phyloP scores from a whole-genome alignment of 1,140 invertebrate species.

The Atta texana region DNA sequence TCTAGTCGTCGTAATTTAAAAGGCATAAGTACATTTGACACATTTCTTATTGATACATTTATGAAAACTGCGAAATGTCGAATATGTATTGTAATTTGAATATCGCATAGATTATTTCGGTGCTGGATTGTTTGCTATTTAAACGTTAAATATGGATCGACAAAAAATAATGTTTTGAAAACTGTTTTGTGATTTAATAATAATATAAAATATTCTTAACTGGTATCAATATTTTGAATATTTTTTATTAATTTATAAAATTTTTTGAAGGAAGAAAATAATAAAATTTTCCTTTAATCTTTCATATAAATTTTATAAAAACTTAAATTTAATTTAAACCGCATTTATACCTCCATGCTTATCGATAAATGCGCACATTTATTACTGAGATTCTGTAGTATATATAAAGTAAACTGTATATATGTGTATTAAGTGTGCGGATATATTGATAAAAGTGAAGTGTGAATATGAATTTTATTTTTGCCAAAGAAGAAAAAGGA shows the following conservation, averaged over 20 bases:
- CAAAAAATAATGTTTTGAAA: conserved; percentile 16
- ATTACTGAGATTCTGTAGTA: no score
- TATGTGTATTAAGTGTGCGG: no score
- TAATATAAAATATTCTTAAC: conserved; percentile 15
- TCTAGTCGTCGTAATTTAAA: not conserved
- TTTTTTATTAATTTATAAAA: conserved; percentile 1
- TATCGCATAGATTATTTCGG: conserved; percentile 1
- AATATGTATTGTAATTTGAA: conserved; percentile 9
- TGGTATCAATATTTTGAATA: not conserved
- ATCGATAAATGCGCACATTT: no score
- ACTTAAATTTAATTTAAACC: not conserved
- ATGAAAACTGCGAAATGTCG: conserved; percentile 17
- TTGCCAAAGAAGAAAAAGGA: not conserved
- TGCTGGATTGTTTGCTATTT: conserved; percentile 9
- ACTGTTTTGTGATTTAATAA: conserved; percentile 23
- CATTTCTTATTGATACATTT: conserved; percentile 29
- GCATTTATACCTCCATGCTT: no score
- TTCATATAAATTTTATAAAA: not conserved
- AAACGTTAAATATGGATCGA: not conserved
- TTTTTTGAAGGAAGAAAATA: not conserved
- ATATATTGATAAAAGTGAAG: no score
- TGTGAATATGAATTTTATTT: no score
- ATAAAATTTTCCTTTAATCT: not conserved
- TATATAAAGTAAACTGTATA: no score
- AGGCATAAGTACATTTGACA: conserved; percentile 8